These are phyloP conservation scores for Gymnodraco acuticeps DNA, from an alignment of 2,797 vertebrate genomes.

Conservation along the genomic window DNA sequence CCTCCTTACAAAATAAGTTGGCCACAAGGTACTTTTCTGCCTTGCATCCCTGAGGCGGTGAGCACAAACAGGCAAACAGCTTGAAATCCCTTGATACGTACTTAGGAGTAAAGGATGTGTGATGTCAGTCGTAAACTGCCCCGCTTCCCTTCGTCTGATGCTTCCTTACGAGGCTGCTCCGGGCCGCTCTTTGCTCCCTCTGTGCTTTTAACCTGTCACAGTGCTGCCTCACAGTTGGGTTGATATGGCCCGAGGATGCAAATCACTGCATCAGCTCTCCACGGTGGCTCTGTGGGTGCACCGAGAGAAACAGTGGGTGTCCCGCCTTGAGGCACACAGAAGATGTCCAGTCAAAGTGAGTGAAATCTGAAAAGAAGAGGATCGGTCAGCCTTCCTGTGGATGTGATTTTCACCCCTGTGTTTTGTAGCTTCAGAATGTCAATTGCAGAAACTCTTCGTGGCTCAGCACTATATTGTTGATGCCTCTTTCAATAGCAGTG, in stretches of 20 bases:
- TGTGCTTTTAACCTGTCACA: slow-evolving; percentile 29
- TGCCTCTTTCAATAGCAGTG: slow-evolving; percentile 4
- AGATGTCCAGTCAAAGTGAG: no score
- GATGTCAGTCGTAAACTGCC: background rate
- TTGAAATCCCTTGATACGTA: slow-evolving; percentile 5
- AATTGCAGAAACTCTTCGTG: background rate
- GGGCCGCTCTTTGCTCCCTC: slow-evolving; percentile 17
- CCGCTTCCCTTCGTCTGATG: background rate
- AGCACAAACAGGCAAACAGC: slow-evolving; percentile 4
- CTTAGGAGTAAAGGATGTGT: background rate
- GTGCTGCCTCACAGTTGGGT: background rate
- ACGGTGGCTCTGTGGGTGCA: slow-evolving; percentile 22
- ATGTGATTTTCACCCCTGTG: slow-evolving; percentile 28
- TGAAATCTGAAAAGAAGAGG: no score
- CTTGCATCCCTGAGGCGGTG: slow-evolving; percentile 3
- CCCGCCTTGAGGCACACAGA: slow-evolving; percentile 37
- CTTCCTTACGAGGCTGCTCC: background rate
- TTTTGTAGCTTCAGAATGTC: slow-evolving; percentile 23
- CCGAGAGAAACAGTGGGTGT: slow-evolving; percentile 23
- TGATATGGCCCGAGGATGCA: slow-evolving; percentile 20
- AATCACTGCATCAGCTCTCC: slow-evolving; percentile 26
- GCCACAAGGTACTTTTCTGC: background rate
- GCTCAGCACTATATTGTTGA: background rate
- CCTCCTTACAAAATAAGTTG: background rate
- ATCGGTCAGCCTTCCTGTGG: slow-evolving; percentile 30